Evolutionary conservation across 2,797 vertebrate genomes (phyloP).

Genomic region (Leptoclinus maculatus): DNA sequence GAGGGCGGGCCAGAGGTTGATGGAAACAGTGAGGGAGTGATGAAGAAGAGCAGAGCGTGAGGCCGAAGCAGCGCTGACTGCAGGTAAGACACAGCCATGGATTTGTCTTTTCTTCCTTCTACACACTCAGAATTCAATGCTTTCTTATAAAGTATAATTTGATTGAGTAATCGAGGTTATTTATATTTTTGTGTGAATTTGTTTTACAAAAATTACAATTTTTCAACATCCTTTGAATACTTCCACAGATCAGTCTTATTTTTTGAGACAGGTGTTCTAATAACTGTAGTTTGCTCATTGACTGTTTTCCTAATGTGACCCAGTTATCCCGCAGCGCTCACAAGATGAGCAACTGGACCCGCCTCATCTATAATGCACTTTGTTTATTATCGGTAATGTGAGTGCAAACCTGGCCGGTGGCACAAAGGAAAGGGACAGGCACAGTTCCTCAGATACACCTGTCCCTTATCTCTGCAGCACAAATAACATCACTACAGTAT

Average conservation of each 20-base stretch:
- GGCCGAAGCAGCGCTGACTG: constrained; percentile 7
- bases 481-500: neutral
- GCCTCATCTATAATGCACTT: constrained; percentile 79
- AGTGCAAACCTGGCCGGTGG: constrained; percentile 54
- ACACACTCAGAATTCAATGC: neutral
- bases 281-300: neutral
- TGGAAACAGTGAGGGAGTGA: constrained; percentile 15
- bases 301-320: constrained; percentile 1
- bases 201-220: neutral
- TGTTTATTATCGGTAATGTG: constrained; percentile 67
- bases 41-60: constrained; percentile 24
- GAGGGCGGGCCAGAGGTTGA: constrained; percentile 26
- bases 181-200: neutral
- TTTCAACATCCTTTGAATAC: neutral
- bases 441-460: constrained; percentile 18
- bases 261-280: neutral
- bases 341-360: constrained; percentile 54
- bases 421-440: constrained; percentile 23
- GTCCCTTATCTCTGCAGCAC: neutral
- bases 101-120: neutral
- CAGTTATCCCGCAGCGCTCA: constrained; percentile 25
- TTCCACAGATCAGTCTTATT: neutral
- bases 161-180: neutral
- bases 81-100: constrained; percentile 62
- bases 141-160: neutral